phyloP scores from a whole-genome alignment of 2,888 invertebrate genomes.

The Amphipoea oculea region DNA sequence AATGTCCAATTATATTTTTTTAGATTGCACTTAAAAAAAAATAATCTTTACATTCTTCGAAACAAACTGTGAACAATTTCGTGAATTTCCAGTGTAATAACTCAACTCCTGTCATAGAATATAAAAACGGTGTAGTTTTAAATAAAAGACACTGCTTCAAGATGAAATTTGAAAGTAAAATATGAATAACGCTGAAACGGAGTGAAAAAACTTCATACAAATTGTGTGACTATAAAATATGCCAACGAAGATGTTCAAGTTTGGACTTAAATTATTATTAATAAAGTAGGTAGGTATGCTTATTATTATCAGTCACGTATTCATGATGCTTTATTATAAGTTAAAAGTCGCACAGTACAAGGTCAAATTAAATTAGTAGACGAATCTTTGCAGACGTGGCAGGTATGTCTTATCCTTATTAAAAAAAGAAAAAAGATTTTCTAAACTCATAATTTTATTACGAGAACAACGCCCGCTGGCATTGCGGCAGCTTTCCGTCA shows the following conservation, averaged over 20 bases:
- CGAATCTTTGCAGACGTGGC: not conserved
- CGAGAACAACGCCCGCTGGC: not conserved
- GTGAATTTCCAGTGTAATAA: not conserved
- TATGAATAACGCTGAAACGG: slow-evolving; percentile 9
- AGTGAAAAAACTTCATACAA: slow-evolving; percentile 25
- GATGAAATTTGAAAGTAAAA: slow-evolving; percentile 44
- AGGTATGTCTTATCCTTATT: not conserved
- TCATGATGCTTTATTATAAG: not conserved
- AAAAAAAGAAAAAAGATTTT: not conserved
- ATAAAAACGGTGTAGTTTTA: slow-evolving; percentile 12
- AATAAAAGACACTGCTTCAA: slow-evolving; percentile 17
- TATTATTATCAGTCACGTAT: too few relatives aligned
- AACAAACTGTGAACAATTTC: not conserved
- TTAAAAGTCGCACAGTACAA: not conserved
- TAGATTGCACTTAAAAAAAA: not conserved
- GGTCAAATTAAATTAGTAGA: not conserved
- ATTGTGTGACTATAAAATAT: slow-evolving; percentile 19
- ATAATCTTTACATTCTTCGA: not conserved
- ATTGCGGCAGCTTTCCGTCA: not conserved
- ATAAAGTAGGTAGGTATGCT: not conserved
- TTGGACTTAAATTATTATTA: not conserved
- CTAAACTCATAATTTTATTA: not conserved
- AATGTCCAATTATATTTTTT: not conserved
- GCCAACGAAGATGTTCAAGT: not conserved
- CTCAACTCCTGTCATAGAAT: slow-evolving; percentile 6